Evolutionary conservation across 2,113 vertebrate species (phyloP), one percentile per base, ranked within the genome.

Genomic region (Tinamus guttatus): DNA sequence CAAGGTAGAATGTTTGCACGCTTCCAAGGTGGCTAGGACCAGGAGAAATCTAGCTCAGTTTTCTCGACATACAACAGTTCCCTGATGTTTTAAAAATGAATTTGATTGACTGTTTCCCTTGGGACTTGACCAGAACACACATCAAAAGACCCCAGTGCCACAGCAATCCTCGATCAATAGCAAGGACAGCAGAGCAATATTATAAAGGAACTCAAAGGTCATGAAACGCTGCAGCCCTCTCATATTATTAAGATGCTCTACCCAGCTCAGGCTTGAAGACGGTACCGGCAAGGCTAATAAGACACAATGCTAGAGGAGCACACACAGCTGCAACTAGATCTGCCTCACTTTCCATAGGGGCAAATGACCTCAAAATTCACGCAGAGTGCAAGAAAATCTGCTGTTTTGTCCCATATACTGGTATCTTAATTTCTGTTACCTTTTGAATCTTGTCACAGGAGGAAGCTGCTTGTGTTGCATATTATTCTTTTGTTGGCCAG

Each of bases 181-280:
- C 58, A 30, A 81, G 21, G 41, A 77, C 3, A 67, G 69, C 24
- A 41, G 30, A 60, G 21, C 62, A 56, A 45, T 14, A 54, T 5
- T 41, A 51, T 14, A 63, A 78, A 60, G 45, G 69, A 34, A 16
- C 36, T 27, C 40, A 20, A 9, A 77, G 40, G 19, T 21, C 21
- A 14, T 68, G 81, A 4, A 43, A 25, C 56, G 12, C 0, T 1
- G 9, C 24, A 43, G 15, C 28, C 19, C 63, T 59, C 40, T 59
- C 38, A 7, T 1, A 4, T 4, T 27, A 30, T 2, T 15, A 45
- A 11, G 25, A 75, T 19, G 11, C 8, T 76, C 0, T 4, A 1
- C 41, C 59, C 64, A 41, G 56, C 18, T 62, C 47, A 45, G 59
- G 54, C 40, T 34, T 58, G n/a, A 19, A 21, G 14, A 79, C 0